These are phyloP conservation scores for Rhopilema esculentum DNA, from an alignment of 30 jellyfish, hydroid and myxozoan genomes.

Conservation along the genomic window DNA sequence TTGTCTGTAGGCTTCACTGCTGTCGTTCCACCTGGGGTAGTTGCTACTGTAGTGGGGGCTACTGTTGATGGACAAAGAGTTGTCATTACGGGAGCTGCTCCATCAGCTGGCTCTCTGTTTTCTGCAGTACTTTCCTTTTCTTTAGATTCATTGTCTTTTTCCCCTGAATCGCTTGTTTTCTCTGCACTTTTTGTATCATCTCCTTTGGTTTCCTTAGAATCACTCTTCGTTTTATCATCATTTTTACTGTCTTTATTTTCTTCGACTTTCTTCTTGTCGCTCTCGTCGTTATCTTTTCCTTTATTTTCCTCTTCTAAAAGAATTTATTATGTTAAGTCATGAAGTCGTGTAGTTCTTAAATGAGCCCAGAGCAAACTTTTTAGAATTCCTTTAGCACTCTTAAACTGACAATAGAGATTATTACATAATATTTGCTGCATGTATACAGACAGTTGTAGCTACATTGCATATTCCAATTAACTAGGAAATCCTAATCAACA, in stretches of 20 bases:
- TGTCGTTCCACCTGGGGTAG: neutral
- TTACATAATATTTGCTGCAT: too few relatives aligned
- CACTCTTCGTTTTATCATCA: constrained; percentile 1
- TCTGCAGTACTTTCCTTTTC: neutral
- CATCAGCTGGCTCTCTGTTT: constrained; percentile 24
- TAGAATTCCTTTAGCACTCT: too few relatives aligned
- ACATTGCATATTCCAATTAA: too few relatives aligned
- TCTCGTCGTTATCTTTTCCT: neutral
- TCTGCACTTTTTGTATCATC: constrained; percentile 6
- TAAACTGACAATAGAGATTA: too few relatives aligned
- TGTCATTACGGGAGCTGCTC: neutral
- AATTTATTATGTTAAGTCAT: neutral
- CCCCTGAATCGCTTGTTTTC: neutral
- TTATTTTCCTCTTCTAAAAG: neutral
- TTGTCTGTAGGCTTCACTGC: constrained; percentile 6
- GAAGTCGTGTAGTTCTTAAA: neutral
- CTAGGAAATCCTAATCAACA: too few relatives aligned
- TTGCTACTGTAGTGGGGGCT: neutral
- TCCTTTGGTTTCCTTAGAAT: neutral
- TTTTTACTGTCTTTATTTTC: neutral
- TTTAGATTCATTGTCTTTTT: neutral
- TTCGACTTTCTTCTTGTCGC: neutral
- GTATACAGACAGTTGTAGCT: too few relatives aligned
- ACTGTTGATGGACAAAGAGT: constrained; percentile 2
- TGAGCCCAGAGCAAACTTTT: too few relatives aligned